Percentiles rank a stretch among this genome's conserved stretches.
Evolutionary conservation across 2,113 vertebrate species (phyloP).

Genomic region (Cephalopterus ornatus): DNA sequence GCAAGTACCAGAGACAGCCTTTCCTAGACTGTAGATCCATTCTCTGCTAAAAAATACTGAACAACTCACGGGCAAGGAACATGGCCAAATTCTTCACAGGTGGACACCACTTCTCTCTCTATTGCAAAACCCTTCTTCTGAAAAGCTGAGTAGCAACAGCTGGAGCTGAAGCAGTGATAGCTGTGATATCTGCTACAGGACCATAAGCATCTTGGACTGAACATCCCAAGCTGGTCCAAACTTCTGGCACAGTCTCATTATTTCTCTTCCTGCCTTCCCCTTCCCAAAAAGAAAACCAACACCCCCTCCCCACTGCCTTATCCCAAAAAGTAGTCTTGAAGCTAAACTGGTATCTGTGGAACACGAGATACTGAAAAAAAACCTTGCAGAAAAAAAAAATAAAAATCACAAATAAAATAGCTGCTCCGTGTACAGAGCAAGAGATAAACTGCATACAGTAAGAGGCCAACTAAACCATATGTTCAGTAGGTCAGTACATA

Average conservation of each 20-base stretch:
- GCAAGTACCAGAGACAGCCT: background rate
- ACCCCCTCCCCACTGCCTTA: background rate
- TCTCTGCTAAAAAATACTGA: background rate
- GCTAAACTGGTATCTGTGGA: background rate
- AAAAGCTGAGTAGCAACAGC: background rate
- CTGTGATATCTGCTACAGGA: background rate
- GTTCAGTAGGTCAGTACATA: background rate
- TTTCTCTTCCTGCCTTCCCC: background rate
- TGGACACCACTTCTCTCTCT: background rate
- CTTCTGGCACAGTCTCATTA: background rate
- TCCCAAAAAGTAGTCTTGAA: background rate
- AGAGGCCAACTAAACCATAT: background rate
- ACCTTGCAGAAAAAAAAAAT: no score
- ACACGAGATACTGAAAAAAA: background rate
- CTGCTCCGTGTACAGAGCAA: background rate
- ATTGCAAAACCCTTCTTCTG: background rate
- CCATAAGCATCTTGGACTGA: background rate
- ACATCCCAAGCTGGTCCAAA: background rate
- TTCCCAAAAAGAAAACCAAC: fast-evolving
- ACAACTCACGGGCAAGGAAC: background rate
- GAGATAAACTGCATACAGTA: background rate
- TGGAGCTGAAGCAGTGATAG: background rate
- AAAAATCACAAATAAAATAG: background rate
- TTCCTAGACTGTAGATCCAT: fast-evolving
- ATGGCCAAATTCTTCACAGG: background rate